Percentiles rank a stretch among this genome's conserved stretches.
These are phyloP conservation scores for Rhinoraja longicauda DNA, from an alignment of 2,797 vertebrate genomes.

Conservation along the genomic window DNA sequence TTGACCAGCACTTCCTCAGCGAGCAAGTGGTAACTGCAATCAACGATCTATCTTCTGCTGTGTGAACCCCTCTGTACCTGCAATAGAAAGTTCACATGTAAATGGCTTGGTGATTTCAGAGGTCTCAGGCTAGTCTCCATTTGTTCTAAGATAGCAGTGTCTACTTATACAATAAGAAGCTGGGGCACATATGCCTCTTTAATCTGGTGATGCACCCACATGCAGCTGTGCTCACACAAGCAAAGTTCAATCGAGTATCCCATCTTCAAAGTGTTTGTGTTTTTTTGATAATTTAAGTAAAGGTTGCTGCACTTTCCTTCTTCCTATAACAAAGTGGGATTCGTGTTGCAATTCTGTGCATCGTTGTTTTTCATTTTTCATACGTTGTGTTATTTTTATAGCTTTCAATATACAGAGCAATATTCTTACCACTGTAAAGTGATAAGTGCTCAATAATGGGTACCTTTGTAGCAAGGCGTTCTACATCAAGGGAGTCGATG, in stretches of 20 bases:
- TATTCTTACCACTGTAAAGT: background rate
- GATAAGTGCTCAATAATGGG: background rate
- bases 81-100: conserved; percentile 10
- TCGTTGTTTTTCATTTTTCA: background rate
- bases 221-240: background rate
- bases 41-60: conserved; percentile 70
- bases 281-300: background rate
- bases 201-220: background rate
- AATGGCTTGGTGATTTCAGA: background rate
- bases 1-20: conserved; percentile 81
- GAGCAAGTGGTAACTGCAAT: conserved; percentile 69
- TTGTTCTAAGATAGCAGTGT: background rate
- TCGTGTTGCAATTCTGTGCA: background rate
- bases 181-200: background rate
- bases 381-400: background rate
- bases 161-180: background rate
- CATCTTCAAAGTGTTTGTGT: background rate
- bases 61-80: conserved; percentile 51
- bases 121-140: background rate
- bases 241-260: background rate
- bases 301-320: background rate
- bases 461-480: background rate
- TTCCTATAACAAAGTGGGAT: background rate
- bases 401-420: background rate
- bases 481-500: background rate